phyloP scores from a whole-genome alignment of 2,797 vertebrate species.

The Scyliorhinus canicula region DNA sequence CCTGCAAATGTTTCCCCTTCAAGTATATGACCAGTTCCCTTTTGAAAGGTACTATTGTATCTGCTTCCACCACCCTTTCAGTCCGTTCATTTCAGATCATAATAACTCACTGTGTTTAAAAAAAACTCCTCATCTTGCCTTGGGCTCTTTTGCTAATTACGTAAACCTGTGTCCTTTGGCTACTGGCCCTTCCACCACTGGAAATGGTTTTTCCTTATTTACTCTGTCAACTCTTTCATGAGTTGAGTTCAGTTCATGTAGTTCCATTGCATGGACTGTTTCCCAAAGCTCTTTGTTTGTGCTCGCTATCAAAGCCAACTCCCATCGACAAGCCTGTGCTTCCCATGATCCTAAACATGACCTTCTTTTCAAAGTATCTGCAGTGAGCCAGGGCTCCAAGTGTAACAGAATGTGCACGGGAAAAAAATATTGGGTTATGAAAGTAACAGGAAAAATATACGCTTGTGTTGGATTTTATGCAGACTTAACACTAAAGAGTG shows the following conservation, averaged over 20 bases:
- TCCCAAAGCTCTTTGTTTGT: slow-evolving; percentile 9
- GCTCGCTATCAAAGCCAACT: background rate
- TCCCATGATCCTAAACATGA: slow-evolving; percentile 31
- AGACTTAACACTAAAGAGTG: background rate
- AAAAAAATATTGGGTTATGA: background rate
- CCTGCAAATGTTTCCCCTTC: background rate
- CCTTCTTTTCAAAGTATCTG: slow-evolving; percentile 19
- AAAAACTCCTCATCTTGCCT: background rate
- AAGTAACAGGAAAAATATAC: background rate
- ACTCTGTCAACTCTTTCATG: background rate
- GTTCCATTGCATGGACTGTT: background rate
- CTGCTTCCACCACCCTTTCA: background rate
- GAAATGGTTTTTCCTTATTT: slow-evolving; percentile 19
- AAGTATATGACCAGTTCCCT: background rate
- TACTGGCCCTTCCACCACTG: background rate
- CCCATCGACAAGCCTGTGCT: background rate
- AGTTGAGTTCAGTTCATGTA: background rate
- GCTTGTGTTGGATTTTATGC: background rate
- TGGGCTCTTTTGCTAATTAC: background rate
- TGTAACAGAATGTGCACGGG: background rate
- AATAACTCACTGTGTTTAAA: background rate
- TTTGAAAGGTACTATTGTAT: background rate
- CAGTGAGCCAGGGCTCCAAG: background rate
- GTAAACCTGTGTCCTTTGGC: background rate
- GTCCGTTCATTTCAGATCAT: background rate